Percentiles rank a stretch among this genome's conserved stretches.
Conservation (phyloP, 2,797 vertebrate species). For the Notolabrus celidotus region DNA sequence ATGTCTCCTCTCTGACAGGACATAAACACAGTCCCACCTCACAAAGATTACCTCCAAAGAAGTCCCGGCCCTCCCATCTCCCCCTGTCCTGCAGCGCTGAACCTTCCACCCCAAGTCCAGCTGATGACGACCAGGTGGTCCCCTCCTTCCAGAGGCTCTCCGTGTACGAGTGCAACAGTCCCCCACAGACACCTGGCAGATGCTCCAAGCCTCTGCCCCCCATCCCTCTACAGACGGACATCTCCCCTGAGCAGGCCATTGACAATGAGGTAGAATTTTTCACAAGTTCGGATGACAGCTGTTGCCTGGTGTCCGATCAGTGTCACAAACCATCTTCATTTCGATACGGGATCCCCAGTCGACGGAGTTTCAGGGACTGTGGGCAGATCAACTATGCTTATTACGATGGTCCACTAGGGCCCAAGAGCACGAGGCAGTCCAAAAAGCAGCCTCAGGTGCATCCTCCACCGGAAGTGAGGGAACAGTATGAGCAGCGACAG, state of each 20-base stretch:
- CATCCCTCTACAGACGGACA: constrained; percentile 82
- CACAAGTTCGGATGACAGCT: constrained; percentile 88
- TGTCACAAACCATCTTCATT: constrained; percentile 81
- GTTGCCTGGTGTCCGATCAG: constrained; percentile 79
- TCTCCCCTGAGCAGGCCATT: constrained; percentile 83
- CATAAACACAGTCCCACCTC: constrained; percentile 80
- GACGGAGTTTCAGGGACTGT: constrained; percentile 90
- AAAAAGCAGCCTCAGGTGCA: constrained; percentile 64
- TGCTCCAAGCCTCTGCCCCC: constrained; percentile 94
- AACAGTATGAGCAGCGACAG: constrained; percentile 62
- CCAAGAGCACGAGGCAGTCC: constrained; percentile 54
- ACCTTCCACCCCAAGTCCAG: constrained; percentile 73
- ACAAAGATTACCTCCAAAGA: constrained; percentile 83
- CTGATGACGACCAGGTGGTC: constrained; percentile 85
- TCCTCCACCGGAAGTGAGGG: constrained; percentile 68
- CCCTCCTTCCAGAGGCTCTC: constrained; percentile 89
- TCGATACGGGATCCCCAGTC: constrained; percentile 79
- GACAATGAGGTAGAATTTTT: constrained; percentile 94
- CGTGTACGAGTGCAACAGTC: constrained; percentile 83
- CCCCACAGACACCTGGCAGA: constrained; percentile 86
- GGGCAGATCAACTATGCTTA: constrained; percentile 96
- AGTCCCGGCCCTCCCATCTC: constrained; percentile 82
- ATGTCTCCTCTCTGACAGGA: constrained; percentile 72
- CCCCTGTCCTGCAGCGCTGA: constrained; percentile 78
- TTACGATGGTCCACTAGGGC: constrained; percentile 86